These are phyloP conservation scores for Xestia xanthographa DNA, from an alignment of 2,888 invertebrate genomes.

Conservation along the genomic window DNA sequence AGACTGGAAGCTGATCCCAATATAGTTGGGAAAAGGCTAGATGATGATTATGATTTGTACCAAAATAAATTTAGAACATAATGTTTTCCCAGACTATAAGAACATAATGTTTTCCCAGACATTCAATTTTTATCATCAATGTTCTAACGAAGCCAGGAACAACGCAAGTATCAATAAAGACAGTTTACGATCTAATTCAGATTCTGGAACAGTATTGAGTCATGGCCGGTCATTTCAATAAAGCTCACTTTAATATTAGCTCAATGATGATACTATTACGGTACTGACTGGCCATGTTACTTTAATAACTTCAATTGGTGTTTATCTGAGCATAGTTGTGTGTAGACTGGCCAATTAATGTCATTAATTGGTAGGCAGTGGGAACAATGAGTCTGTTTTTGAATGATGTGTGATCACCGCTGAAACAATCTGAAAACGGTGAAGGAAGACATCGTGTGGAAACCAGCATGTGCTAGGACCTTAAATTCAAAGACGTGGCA, in stretches of 20 bases:
- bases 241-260: conserved; percentile 55
- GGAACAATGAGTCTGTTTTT: neutral
- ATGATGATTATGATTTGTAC: neutral
- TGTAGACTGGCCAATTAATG: conserved; percentile 21
- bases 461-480: neutral
- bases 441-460: neutral
- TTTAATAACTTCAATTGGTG: conserved; percentile 39
- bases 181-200: conserved; percentile 28
- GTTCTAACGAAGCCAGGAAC: conserved; percentile 10
- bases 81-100: too few species aligned
- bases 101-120: neutral
- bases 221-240: conserved; percentile 68
- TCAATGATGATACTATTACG: conserved; percentile 27
- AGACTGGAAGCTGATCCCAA: too few species aligned
- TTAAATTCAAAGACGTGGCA: neutral
- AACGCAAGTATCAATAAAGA: conserved; percentile 22
- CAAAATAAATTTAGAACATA: neutral
- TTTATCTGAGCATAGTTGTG: conserved; percentile 20
- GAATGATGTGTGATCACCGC: neutral
- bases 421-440: too few species aligned
- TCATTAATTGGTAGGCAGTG: neutral
- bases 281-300: conserved; percentile 22
- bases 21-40: too few species aligned
- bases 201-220: conserved; percentile 52
- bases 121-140: neutral